Evolutionary conservation across 2,888 invertebrate genomes (phyloP).

Genomic region (Lacanobia wlatinum): DNA sequence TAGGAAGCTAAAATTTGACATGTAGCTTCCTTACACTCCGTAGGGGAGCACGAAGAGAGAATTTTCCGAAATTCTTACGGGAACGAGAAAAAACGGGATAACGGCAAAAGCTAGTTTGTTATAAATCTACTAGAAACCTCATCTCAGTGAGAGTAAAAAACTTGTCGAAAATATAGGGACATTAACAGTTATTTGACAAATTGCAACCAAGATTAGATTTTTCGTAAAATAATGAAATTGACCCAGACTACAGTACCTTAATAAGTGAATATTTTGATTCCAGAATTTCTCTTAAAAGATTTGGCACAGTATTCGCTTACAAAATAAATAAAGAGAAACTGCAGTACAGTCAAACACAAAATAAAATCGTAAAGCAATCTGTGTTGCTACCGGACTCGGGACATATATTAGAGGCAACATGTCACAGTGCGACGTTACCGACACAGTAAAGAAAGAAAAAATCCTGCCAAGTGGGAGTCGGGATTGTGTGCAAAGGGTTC

Average conservation of each 20-base stretch:
- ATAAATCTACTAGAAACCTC: neutral
- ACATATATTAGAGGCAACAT: slow-evolving; percentile 44
- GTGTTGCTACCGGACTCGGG: slow-evolving; percentile 14
- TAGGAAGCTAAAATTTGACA: too few relatives aligned
- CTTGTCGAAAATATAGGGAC: neutral
- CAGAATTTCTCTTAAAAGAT: neutral
- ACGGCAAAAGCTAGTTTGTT: too few relatives aligned
- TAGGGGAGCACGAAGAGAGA: too few relatives aligned
- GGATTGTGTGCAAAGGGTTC: too few relatives aligned
- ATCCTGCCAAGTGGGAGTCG: too few relatives aligned
- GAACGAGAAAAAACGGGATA: too few relatives aligned
- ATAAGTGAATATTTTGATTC: neutral
- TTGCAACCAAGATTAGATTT: neutral
- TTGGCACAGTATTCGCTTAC: slow-evolving; percentile 6
- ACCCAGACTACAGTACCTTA: too few relatives aligned
- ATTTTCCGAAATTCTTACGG: too few relatives aligned
- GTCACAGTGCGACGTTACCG: slow-evolving; percentile 41
- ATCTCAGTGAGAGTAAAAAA: neutral
- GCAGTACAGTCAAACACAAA: slow-evolving; percentile 37
- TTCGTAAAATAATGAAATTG: too few relatives aligned
- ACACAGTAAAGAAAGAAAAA: slow-evolving; percentile 21
- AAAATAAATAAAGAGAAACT: slow-evolving; percentile 20
- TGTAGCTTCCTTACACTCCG: too few relatives aligned
- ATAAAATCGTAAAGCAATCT: slow-evolving; percentile 42
- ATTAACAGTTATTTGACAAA: neutral